Percentiles rank a stretch among this genome's conserved stretches.
Conservation (phyloP, 2,113 vertebrate species). For the Pseudorasbora parva region DNA sequence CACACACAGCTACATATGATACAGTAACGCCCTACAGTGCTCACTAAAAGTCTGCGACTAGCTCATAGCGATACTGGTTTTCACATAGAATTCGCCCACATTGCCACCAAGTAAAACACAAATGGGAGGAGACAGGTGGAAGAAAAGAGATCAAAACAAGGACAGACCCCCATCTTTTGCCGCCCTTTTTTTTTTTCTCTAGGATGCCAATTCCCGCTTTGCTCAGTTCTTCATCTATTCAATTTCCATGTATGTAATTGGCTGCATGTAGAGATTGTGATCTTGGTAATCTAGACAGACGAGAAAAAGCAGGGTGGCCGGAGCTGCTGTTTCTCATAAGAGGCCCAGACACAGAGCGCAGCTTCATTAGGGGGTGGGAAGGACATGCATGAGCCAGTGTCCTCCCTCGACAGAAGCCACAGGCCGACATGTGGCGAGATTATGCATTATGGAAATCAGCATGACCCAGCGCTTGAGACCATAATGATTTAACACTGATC, state of each 20-base stretch:
- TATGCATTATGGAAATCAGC: constrained; percentile 77
- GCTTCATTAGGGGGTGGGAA: constrained; percentile 47
- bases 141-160: constrained; percentile 44
- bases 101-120: constrained; percentile 18
- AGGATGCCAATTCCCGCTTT: constrained; percentile 45
- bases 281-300: constrained; percentile 59
- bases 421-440: constrained; percentile 64
- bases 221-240: constrained; percentile 58
- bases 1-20: neutral
- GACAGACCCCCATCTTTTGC: constrained; percentile 45
- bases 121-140: constrained; percentile 24
- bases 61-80: neutral
- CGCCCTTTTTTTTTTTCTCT: constrained; percentile 49
- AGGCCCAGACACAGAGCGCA: constrained; percentile 41
- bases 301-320: constrained; percentile 45
- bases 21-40: neutral
- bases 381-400: constrained; percentile 45
- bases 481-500: constrained; percentile 84
- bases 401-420: constrained; percentile 57
- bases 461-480: constrained; percentile 76
- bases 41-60: neutral
- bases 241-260: constrained; percentile 64
- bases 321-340: constrained; percentile 45
- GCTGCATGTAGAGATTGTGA: constrained; percentile 62
- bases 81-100: neutral